phyloP scores from a whole-genome alignment of 2,888 invertebrate genomes.

The Sarcophaga rosellei region DNA sequence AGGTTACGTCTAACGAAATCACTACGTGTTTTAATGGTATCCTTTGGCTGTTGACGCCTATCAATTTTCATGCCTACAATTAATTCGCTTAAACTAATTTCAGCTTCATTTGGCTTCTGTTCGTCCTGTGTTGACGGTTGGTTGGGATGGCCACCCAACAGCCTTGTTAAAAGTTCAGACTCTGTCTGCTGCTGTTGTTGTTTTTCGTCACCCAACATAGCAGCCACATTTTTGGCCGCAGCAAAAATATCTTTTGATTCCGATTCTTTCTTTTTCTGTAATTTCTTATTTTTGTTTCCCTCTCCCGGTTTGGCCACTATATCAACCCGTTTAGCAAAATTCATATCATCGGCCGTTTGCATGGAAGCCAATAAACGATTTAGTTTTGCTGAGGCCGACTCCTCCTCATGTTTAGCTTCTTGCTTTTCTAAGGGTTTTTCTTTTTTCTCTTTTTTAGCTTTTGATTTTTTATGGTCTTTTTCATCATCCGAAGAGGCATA shows the following conservation, averaged over 20 bases:
- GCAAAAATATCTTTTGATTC: conserved; percentile 74
- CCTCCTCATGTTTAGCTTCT: conserved; percentile 49
- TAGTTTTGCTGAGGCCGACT: conserved; percentile 77
- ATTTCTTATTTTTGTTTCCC: conserved; percentile 72
- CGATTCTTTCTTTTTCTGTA: conserved; percentile 71
- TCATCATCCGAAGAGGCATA: conserved; percentile 76
- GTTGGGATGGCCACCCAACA: conserved; percentile 81
- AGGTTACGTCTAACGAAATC: conserved; percentile 81
- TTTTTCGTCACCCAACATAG: conserved; percentile 86
- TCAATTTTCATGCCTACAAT: conserved; percentile 91
- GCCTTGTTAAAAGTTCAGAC: conserved; percentile 87
- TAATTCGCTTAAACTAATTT: conserved; percentile 84
- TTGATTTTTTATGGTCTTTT: conserved; percentile 69
- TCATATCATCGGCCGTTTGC: conserved; percentile 75
- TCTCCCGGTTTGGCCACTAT: conserved; percentile 75
- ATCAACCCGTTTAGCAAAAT: conserved; percentile 68
- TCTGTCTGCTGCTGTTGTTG: conserved; percentile 84
- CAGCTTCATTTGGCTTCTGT: conserved; percentile 51
- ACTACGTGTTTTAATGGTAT: conserved; percentile 73
- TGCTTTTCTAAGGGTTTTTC: background rate
- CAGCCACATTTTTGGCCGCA: conserved; percentile 89
- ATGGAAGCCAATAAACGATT: conserved; percentile 79
- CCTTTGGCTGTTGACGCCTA: conserved; percentile 77
- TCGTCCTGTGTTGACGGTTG: conserved; percentile 8
- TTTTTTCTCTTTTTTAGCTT: conserved; percentile 27